These are phyloP conservation scores for Mesorhabditis sp. DNA, from an alignment of 2,888 invertebrate species.

Conservation along the genomic window DNA sequence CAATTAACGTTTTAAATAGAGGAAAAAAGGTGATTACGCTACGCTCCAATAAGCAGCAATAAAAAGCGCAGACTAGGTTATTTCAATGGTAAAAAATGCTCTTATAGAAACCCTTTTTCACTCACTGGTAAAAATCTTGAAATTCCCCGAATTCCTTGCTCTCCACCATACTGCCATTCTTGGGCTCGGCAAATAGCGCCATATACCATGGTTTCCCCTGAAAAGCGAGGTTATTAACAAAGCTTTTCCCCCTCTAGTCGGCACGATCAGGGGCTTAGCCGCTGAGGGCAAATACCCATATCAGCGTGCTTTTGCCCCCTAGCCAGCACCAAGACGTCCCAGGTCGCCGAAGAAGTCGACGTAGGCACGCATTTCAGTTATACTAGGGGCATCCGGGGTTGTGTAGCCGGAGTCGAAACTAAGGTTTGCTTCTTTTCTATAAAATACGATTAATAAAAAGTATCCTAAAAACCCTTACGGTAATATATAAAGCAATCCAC, in stretches of 20 bases:
- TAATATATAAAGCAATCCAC: not conserved
- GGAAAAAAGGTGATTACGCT: too few species aligned
- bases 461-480: constrained; percentile 6
- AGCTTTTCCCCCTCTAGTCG: not conserved
- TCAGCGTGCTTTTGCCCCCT: too few species aligned
- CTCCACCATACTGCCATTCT: constrained; percentile 18
- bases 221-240: constrained; percentile 8
- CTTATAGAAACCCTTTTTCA: too few species aligned
- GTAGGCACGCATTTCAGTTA: constrained; percentile 27
- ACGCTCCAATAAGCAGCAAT: too few species aligned
- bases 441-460: constrained; percentile 6
- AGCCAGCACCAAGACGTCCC: constrained; percentile 17
- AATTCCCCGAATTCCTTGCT: constrained; percentile 26
- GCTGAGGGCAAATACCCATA: too few species aligned
- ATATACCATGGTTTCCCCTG: constrained; percentile 44
- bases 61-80: too few species aligned
- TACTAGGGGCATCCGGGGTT: constrained; percentile 27
- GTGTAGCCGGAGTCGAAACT: constrained; percentile 34
- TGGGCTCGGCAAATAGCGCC: constrained; percentile 35
- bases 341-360: constrained; percentile 32
- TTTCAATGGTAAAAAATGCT: too few species aligned
- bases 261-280: too few species aligned
- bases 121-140: constrained; percentile 27
- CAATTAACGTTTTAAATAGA: too few species aligned
- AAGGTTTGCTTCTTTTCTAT: constrained; percentile 14